A percentile compares a stretch with the other conserved stretches of the same genome.
These are phyloP conservation scores for Phoxinus phoxinus DNA, from an alignment of 2,113 vertebrate species.

Conservation along the genomic window DNA sequence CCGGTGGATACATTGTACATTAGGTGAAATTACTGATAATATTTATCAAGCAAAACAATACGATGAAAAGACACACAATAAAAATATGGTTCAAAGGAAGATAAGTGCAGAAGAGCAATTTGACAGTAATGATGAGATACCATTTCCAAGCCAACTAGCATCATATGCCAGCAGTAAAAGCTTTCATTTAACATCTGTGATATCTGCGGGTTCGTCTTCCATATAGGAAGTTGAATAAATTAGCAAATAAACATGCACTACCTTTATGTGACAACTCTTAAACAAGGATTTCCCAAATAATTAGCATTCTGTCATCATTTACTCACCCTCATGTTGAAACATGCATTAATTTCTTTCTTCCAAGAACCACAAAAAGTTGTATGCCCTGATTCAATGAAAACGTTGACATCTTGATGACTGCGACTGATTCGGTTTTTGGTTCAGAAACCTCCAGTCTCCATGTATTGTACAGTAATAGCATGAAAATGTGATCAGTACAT, in stretches of 20 bases:
- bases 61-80: neutral
- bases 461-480: too few relatives aligned
- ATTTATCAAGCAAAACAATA: constrained; percentile 7
- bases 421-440: neutral
- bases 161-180: constrained; percentile 1
- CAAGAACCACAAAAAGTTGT: neutral
- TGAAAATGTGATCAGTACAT: neutral
- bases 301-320: neutral
- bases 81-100: neutral
- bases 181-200: constrained; percentile 22
- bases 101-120: neutral
- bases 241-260: neutral
- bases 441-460: neutral
- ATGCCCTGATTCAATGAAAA: neutral
- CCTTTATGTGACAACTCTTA: neutral
- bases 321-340: neutral
- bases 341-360: neutral
- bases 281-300: neutral
- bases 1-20: neutral
- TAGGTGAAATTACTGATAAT: neutral
- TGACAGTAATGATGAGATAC: neutral
- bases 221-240: neutral
- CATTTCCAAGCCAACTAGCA: constrained; percentile 3
- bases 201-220: neutral
- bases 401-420: neutral